These are phyloP conservation scores for Euplagia quadripunctaria DNA, from an alignment of 2,888 invertebrate genomes.

Conservation along the genomic window DNA sequence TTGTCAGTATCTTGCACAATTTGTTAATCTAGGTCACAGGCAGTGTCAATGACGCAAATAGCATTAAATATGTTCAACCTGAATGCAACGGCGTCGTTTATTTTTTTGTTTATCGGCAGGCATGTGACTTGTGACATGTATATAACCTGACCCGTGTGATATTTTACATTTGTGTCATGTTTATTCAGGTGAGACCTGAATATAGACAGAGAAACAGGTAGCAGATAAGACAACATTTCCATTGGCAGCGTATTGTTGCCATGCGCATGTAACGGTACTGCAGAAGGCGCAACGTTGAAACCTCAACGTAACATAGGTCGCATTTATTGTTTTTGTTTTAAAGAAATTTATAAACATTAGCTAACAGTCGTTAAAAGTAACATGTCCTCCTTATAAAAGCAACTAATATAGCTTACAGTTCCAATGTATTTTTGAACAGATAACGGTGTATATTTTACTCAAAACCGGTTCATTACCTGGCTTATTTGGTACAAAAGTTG, in stretches of 20 bases:
- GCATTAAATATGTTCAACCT: conserved; percentile 30
- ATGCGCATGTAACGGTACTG: conserved; percentile 55
- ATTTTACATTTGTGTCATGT: conserved; percentile 43
- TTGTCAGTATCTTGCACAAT: conserved; percentile 34
- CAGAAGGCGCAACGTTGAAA: conserved; percentile 38
- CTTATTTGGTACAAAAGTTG: conserved; percentile 50
- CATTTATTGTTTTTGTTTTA: conserved; percentile 53
- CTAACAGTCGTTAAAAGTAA: conserved; percentile 47
- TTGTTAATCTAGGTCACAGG: conserved; percentile 40
- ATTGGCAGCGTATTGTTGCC: conserved; percentile 54
- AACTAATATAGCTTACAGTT: conserved; percentile 40
- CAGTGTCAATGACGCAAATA: conserved; percentile 41
- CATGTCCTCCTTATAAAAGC: conserved; percentile 46
- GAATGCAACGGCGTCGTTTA: conserved; percentile 18
- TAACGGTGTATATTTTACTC: conserved; percentile 58
- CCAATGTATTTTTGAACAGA: conserved; percentile 23
- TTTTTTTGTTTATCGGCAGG: conserved; percentile 20
- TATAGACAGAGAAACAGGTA: conserved; percentile 50
- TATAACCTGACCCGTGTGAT: conserved; percentile 26
- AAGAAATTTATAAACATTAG: conserved; percentile 48
- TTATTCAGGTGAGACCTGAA: conserved; percentile 67
- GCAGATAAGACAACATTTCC: conserved; percentile 57
- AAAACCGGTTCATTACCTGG: conserved; percentile 56
- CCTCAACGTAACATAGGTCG: conserved; percentile 35
- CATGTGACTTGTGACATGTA: conserved; percentile 13